These are phyloP conservation scores for Heterodera filipjevi DNA, from an alignment of 2,888 invertebrate genomes.

Conservation along the genomic window DNA sequence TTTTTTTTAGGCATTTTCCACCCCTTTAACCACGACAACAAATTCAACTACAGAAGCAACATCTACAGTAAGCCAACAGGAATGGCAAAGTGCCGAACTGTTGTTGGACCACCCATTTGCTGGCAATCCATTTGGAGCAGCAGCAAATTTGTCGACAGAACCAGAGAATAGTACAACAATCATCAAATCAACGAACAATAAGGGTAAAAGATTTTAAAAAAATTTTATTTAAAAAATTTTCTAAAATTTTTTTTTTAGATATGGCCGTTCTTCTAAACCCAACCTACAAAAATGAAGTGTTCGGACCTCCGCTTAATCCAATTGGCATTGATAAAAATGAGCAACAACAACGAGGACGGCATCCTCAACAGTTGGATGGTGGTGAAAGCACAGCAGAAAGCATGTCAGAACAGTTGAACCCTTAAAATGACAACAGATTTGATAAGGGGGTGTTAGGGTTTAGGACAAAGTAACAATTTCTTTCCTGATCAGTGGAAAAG, in stretches of 20 bases:
- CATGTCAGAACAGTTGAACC: too few species aligned
- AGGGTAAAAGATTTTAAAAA: not conserved
- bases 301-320: constrained; percentile 11
- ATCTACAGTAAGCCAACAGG: not conserved
- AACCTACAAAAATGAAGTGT: constrained; percentile 18
- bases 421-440: too few species aligned
- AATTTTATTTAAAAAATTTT: not conserved
- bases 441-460: too few species aligned
- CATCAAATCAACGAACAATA: not conserved
- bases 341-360: not conserved
- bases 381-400: not conserved
- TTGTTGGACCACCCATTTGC: not conserved
- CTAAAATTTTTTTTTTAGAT: not conserved
- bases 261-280: not conserved
- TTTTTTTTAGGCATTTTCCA: not conserved
- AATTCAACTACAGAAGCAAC: constrained; percentile 2
- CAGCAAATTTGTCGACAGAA: not conserved
- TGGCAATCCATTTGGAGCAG: not conserved
- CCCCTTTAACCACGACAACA: not conserved
- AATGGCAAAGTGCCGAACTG: constrained; percentile 13
- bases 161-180: not conserved
- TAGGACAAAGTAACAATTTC: too few species aligned
- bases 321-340: not conserved
- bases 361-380: not conserved
- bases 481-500: too few species aligned